phyloP scores from a whole-genome alignment of 2,113 vertebrate species.

The Catharus bicknelli region DNA sequence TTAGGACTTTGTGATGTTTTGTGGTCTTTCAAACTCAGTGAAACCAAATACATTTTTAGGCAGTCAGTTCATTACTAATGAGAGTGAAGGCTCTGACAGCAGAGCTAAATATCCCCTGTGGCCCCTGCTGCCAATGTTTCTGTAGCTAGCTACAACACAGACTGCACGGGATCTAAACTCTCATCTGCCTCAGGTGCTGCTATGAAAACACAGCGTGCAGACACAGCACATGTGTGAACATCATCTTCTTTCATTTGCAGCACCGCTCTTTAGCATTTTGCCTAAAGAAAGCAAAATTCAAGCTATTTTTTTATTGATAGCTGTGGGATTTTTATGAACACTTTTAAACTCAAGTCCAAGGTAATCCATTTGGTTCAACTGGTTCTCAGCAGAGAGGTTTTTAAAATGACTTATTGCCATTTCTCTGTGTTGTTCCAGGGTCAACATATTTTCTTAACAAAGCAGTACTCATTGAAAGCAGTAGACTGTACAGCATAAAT shows the following conservation, averaged over 20 bases:
- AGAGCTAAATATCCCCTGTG: background rate
- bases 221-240: background rate
- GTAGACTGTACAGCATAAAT: constrained; percentile 24
- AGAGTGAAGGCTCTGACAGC: background rate
- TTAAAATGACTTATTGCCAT: constrained; percentile 10
- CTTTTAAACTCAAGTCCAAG: background rate
- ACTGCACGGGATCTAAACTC: background rate
- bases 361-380: background rate
- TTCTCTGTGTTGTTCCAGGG: constrained; percentile 15
- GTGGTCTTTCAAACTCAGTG: background rate
- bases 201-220: background rate
- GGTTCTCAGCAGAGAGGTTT: background rate
- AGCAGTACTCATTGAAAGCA: constrained; percentile 11
- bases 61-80: background rate
- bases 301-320: background rate
- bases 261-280: background rate
- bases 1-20: background rate
- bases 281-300: background rate
- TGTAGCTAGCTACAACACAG: background rate
- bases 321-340: background rate
- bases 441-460: constrained; percentile 46
- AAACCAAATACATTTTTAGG: background rate
- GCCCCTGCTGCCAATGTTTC: background rate
- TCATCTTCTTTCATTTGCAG: background rate
- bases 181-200: background rate